These are phyloP conservation scores for Zelostemma sp. DNA, from an alignment of 1,140 invertebrate genomes.

Conservation along the genomic window DNA sequence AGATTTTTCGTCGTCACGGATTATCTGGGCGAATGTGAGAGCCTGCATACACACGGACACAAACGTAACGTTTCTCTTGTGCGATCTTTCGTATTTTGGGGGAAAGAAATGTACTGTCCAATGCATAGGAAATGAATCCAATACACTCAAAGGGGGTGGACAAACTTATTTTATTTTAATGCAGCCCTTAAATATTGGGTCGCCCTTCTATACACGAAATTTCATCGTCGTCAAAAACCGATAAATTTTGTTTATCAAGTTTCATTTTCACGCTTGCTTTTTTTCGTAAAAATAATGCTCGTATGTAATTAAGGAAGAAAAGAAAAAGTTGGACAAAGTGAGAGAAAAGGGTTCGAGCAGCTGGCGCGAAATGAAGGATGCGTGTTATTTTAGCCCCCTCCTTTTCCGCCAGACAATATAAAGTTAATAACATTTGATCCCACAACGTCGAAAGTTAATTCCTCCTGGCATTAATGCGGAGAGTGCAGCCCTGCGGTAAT, in stretches of 20 bases:
- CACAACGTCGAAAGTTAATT: conserved; percentile 65
- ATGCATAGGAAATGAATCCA: conserved; percentile 52
- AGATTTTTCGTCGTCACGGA: neutral
- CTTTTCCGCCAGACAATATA: conserved; percentile 60
- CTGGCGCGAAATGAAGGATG: conserved; percentile 49
- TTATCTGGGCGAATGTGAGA: conserved; percentile 1
- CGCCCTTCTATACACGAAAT: too few relatives aligned
- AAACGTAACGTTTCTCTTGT: conserved; percentile 7
- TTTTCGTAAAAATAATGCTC: neutral
- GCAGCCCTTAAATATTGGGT: conserved; percentile 36
- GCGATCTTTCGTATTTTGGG: conserved; percentile 26
- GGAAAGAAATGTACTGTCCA: conserved; percentile 37
- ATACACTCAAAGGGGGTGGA: conserved; percentile 17
- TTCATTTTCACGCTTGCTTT: too few relatives aligned
- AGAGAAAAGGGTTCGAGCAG: too few relatives aligned
- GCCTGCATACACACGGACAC: conserved; percentile 13
- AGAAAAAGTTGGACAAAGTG: too few relatives aligned
- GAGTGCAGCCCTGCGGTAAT: conserved; percentile 64
- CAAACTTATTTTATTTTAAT: conserved; percentile 48
- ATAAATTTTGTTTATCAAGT: too few relatives aligned
- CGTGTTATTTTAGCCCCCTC: conserved; percentile 57
- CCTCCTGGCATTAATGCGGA: conserved; percentile 66
- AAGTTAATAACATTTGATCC: conserved; percentile 67
- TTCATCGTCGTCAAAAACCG: too few relatives aligned
- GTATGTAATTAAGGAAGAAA: too few relatives aligned